phyloP scores from a whole-genome alignment of 2,113 vertebrate genomes.

The Equus quagga region DNA sequence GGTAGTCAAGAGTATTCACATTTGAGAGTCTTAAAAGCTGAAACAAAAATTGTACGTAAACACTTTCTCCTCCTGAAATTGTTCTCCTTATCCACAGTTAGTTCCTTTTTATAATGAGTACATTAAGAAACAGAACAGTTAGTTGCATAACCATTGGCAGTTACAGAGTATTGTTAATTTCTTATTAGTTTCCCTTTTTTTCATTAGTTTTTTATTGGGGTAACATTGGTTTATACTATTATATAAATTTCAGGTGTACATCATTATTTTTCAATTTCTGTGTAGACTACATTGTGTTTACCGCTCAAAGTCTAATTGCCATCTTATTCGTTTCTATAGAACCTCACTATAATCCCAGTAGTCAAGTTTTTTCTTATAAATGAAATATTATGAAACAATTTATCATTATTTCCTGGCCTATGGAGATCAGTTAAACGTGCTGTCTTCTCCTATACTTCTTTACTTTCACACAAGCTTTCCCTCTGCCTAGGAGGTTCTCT shows the following conservation, averaged over 20 bases:
- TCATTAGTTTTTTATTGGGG: too few relatives aligned
- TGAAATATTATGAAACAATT: constrained; percentile 1
- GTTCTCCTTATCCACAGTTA: background rate
- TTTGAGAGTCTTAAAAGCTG: background rate
- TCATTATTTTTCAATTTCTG: too few relatives aligned
- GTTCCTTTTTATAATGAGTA: background rate
- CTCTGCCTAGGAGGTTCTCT: background rate
- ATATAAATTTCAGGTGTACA: too few relatives aligned
- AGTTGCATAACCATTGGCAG: background rate
- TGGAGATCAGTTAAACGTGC: background rate
- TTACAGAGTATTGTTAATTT: background rate
- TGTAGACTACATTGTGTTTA: too few relatives aligned
- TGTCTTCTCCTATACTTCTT: background rate
- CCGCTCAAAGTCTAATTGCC: too few relatives aligned
- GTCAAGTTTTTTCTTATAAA: background rate
- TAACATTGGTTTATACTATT: too few relatives aligned
- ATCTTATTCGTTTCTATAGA: background rate
- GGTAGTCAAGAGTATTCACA: background rate
- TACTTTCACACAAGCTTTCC: background rate
- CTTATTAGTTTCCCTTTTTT: background rate
- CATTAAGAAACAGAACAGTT: background rate
- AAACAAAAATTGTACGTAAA: constrained; percentile 4
- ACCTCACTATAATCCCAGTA: background rate
- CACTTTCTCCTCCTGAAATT: background rate
- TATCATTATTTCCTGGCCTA: background rate